These are phyloP conservation scores for Tetramorium parvispinum DNA, from an alignment of 1,140 invertebrate genomes.

Conservation along the genomic window DNA sequence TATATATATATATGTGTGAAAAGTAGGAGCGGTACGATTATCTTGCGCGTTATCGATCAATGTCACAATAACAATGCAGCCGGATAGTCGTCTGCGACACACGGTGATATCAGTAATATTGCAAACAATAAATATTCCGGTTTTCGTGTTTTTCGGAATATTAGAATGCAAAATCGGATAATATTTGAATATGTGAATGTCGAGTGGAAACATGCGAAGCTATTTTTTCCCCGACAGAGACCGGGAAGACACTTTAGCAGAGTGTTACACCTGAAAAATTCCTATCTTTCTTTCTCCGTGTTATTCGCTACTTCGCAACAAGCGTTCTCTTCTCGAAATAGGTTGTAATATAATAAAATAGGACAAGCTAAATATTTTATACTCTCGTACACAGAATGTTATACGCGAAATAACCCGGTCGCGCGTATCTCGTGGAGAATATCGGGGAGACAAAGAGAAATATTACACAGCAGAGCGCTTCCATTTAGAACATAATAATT, in stretches of 20 bases:
- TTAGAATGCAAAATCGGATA: slow-evolving; percentile 2
- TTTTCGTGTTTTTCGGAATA: slow-evolving; percentile 14
- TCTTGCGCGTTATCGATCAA: slow-evolving; percentile 12
- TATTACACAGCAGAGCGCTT: slow-evolving; percentile 46
- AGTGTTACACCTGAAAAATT: slow-evolving; percentile 36
- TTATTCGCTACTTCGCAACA: slow-evolving; percentile 34
- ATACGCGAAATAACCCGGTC: slow-evolving; percentile 16
- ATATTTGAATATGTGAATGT: slow-evolving; percentile 15
- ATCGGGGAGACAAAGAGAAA: slow-evolving; percentile 51
- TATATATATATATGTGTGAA: too few relatives aligned
- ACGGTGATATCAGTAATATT: slow-evolving; percentile 18
- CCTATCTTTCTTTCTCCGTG: slow-evolving; percentile 22
- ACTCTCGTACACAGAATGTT: slow-evolving; percentile 24
- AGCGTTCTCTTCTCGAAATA: slow-evolving; percentile 33
- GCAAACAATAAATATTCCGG: slow-evolving; percentile 33
- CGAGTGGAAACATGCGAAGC: slow-evolving; percentile 37
- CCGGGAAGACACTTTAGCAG: slow-evolving; percentile 39
- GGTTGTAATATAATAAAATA: slow-evolving; percentile 54
- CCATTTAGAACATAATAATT: slow-evolving; percentile 53
- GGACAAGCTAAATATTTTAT: slow-evolving; percentile 60
- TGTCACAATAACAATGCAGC: slow-evolving; percentile 4
- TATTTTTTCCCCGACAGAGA: slow-evolving; percentile 34
- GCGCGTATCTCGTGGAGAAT: slow-evolving; percentile 21
- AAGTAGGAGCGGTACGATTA: background rate
- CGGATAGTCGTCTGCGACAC: background rate